Conservation (phyloP, 2,888 invertebrate species). For the Drosophila vallismaia region DNA sequence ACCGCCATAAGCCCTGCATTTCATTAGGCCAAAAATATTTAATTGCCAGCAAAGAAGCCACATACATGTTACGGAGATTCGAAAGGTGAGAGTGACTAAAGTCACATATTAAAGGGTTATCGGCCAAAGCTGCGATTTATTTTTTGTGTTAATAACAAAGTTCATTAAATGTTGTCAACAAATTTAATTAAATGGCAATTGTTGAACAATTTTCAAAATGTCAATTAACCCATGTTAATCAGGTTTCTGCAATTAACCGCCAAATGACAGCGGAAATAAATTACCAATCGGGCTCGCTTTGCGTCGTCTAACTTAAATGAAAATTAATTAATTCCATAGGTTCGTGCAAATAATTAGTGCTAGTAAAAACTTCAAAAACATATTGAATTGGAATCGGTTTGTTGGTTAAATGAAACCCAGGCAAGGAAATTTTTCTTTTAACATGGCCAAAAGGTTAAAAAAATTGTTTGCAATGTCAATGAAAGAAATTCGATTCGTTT, state of each 20-base stretch:
- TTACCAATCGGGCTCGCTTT: slow-evolving; percentile 13
- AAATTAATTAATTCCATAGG: slow-evolving; percentile 53
- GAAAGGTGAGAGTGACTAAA: not conserved
- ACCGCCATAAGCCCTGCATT: slow-evolving; percentile 39
- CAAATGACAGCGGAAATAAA: slow-evolving; percentile 38
- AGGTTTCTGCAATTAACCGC: slow-evolving; percentile 46
- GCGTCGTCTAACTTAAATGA: slow-evolving; percentile 32
- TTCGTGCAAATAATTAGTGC: slow-evolving; percentile 25
- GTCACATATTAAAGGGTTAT: not conserved
- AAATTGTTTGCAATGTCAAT: not conserved
- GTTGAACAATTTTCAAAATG: slow-evolving; percentile 16
- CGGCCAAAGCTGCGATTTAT: not conserved
- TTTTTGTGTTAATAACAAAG: no score
- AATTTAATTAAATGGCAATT: slow-evolving; percentile 10
- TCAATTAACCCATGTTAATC: slow-evolving; percentile 53
- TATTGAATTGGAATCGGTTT: not conserved
- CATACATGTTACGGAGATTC: not conserved
- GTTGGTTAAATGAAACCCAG: not conserved
- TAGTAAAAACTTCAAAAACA: slow-evolving; percentile 43
- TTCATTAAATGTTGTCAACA: not conserved
- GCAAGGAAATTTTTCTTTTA: not conserved
- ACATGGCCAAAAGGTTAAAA: not conserved
- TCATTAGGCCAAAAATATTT: slow-evolving; percentile 35
- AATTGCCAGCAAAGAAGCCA: slow-evolving; percentile 28
- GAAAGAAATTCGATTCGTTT: slow-evolving; percentile 24